Evolutionary conservation across 92 coral and sea anemone species (phyloP).

Genomic region (Epizoanthus ramosus): DNA sequence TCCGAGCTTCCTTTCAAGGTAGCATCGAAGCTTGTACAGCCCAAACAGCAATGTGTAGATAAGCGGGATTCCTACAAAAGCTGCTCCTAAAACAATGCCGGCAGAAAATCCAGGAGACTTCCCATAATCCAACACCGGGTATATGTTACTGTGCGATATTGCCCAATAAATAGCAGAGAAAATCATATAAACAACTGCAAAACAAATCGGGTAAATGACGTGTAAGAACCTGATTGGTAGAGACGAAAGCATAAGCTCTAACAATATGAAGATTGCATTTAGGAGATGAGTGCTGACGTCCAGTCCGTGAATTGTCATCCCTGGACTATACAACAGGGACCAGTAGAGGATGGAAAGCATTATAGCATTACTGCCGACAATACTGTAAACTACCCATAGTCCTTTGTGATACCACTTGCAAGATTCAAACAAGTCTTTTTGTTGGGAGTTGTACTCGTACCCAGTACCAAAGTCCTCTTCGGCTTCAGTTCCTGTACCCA

Average conservation of each 20-base stretch:
- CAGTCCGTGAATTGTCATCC: constrained; percentile 44
- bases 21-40: constrained; percentile 75
- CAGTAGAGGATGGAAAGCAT: constrained; percentile 71
- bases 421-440: constrained; percentile 18
- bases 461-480: not conserved
- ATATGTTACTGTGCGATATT: constrained; percentile 49
- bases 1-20: constrained; percentile 46
- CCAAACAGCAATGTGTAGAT: constrained; percentile 68
- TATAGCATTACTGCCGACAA: constrained; percentile 63
- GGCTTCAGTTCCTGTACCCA: not conserved
- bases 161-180: constrained; percentile 88
- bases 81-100: constrained; percentile 53
- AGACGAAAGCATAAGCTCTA: constrained; percentile 64
- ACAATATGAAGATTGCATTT: constrained; percentile 68
- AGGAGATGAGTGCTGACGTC: constrained; percentile 78
- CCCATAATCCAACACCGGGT: constrained; percentile 69
- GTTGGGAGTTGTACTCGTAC: constrained; percentile 32
- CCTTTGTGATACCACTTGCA: constrained; percentile 82
- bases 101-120: constrained; percentile 62
- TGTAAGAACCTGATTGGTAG: constrained; percentile 80
- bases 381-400: constrained; percentile 75
- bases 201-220: constrained; percentile 57
- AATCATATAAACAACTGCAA: constrained; percentile 58
- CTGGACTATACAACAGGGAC: constrained; percentile 52
- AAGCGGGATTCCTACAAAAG: constrained; percentile 62